Percentiles rank a stretch among this genome's conserved stretches.
These are phyloP conservation scores for Vidua chalybeata DNA, from an alignment of 2,113 vertebrate species.

Conservation along the genomic window DNA sequence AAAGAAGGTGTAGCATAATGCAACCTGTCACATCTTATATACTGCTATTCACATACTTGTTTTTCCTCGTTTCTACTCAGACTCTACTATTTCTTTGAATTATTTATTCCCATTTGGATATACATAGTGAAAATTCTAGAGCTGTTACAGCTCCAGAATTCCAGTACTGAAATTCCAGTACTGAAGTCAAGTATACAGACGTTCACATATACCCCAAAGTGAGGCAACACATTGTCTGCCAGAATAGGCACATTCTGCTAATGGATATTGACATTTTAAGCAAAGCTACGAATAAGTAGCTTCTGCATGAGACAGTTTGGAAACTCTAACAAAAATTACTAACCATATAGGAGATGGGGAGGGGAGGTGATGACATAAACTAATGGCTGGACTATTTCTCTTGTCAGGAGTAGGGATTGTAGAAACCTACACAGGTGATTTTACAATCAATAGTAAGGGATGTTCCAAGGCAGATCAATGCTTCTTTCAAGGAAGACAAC, in stretches of 20 bases:
- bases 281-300: not conserved
- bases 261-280: not conserved
- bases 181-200: not conserved
- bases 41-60: not conserved
- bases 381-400: not conserved
- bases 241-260: not conserved
- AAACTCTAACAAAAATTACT: not conserved
- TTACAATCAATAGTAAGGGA: not conserved
- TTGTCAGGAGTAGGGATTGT: not conserved
- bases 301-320: not conserved
- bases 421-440: not conserved
- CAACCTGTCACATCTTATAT: not conserved
- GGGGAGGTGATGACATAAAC: rapidly evolving
- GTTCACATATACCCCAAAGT: not conserved
- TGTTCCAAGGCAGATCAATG: not conserved
- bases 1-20: not conserved
- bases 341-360: rapidly evolving
- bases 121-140: not conserved
- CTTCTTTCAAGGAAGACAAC: not conserved
- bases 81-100: not conserved
- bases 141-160: not conserved
- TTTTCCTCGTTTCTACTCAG: not conserved
- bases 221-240: not conserved
- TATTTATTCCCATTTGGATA: not conserved
- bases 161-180: not conserved